Conservation (phyloP, 2,888 invertebrate genomes). For the Carabus problematicus region DNA sequence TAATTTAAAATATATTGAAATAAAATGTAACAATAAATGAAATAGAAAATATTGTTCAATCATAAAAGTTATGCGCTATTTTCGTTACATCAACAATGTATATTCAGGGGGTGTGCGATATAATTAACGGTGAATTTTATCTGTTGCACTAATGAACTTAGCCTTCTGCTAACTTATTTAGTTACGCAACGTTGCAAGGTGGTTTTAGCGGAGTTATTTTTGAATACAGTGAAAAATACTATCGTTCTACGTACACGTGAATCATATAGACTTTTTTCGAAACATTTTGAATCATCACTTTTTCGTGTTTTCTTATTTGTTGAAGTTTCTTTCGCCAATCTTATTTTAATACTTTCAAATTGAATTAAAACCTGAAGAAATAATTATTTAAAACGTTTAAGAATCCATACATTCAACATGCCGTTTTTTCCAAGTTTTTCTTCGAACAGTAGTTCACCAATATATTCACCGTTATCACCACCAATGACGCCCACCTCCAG, state of each 20-base stretch:
- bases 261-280: not conserved
- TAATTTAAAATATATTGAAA: no score
- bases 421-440: conserved; percentile 30
- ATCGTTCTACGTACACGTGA: conserved; percentile 1
- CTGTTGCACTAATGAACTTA: no score
- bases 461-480: conserved; percentile 43
- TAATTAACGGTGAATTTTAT: no score
- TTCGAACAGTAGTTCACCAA: conserved; percentile 41
- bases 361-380: not conserved
- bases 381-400: not conserved
- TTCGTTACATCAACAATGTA: no score
- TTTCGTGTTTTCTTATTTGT: not conserved
- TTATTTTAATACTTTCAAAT: not conserved
- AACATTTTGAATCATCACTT: conserved; percentile 12
- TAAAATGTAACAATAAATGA: no score
- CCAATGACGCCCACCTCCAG: conserved; percentile 38
- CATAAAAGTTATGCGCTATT: no score
- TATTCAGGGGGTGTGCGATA: no score
- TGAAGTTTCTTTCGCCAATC: not conserved
- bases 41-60: no score
- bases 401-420: conserved; percentile 19
- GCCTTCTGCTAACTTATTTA: no score
- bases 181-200: conserved; percentile 1
- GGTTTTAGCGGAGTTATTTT: conserved; percentile 11
- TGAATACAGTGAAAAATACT: conserved; percentile 6